A percentile compares a stretch with the other conserved stretches of the same genome.
These are phyloP conservation scores for Cinclus mexicanus DNA, from an alignment of 2,113 vertebrate species.

Conservation along the genomic window DNA sequence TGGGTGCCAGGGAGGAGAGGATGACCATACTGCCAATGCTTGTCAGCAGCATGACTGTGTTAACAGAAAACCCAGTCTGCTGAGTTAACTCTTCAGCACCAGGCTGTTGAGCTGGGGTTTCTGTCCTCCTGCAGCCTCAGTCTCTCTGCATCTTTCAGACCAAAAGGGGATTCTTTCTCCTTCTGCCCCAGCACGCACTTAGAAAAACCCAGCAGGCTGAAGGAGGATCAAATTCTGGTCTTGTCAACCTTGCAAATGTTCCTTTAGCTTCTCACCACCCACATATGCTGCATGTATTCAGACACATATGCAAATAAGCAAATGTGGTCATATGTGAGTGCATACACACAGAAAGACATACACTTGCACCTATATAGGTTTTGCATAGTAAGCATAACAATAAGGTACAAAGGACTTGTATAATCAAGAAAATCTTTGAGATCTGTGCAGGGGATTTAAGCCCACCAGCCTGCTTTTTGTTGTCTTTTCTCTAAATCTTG, in stretches of 20 bases:
- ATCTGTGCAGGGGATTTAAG: neutral
- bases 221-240: constrained; percentile 29
- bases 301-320: constrained; percentile 31
- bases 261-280: constrained; percentile 40
- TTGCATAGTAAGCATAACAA: neutral
- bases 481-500: neutral
- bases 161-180: neutral
- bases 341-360: neutral
- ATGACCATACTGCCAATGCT: accelerated
- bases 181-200: neutral
- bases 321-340: neutral
- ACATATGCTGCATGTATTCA: neutral
- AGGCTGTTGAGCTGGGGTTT: neutral
- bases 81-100: neutral
- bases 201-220: neutral
- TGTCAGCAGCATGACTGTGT: neutral
- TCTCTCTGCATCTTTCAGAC: neutral
- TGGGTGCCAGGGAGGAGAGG: neutral
- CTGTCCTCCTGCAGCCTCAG: neutral
- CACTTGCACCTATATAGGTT: neutral
- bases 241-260: constrained; percentile 45
- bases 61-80: neutral
- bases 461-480: neutral
- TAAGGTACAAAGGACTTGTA: neutral
- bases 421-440: neutral